Base-by-base conservation (phyloP, 2,888 invertebrate species). In the Icerya purchasi region DNA sequence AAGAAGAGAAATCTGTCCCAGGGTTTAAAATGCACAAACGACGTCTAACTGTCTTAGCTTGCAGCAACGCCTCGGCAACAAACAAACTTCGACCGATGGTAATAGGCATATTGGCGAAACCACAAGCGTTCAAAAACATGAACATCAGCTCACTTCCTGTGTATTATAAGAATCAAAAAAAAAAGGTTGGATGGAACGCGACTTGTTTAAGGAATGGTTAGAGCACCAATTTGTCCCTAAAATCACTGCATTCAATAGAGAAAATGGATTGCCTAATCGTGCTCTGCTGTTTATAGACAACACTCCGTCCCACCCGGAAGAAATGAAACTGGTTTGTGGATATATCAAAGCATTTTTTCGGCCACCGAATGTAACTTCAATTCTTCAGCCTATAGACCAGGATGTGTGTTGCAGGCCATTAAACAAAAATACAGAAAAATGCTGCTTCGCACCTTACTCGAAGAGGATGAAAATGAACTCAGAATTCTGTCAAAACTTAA, bases 401-500 rank as follows among this genome's bases (percentile, higher is more conserved):
- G n/a, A n/a, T n/a, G n/a, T 36, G 36, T 5, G 36, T 36, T 36
- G 36, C 36, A 36, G 36, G 36, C 14, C 36, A 36, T 36, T 36
- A 36, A 36, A 36, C 36, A 5, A 36, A 36, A 36, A 36, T 36
- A 36, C 36, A 36, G 36, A 14, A 36, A 36, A 36, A 36, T 36
- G 14, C 36, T 5, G 14, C 14, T 36, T 36, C 36, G 8, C 36
- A 14, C 14, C 36, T 36, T 36, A 36, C 14, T 36, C 14, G 36
- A 8, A 36, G 36, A 36, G 36, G 36, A 36, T 36, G 36, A 36
- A 36, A 36, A 36, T 36, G 36, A 36, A n/a, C n/a, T n/a, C n/a
- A n/a, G 5, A 14, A 14, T 36, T 36, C 14, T 36, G 36, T 36
- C n/a, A n/a, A n/a, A n/a, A n/a, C 22, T 62, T 10, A 62, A 62